Conservation (phyloP, 2,113 vertebrate genomes). For the Prochilodus magdalenae region DNA sequence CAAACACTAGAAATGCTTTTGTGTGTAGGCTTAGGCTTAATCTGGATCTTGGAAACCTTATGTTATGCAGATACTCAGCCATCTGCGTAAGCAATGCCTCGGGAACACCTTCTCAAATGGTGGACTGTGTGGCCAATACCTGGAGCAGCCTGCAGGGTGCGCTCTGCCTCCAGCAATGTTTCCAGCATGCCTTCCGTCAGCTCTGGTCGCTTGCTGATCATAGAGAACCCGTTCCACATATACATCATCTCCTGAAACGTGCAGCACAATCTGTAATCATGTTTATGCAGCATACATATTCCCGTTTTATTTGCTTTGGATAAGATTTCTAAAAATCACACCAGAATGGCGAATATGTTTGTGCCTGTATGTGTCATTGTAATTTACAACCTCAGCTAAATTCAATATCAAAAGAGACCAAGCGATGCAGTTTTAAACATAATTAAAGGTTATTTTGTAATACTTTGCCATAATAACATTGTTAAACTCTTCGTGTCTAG, state of each 20-base stretch:
- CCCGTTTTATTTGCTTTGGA: too few relatives aligned
- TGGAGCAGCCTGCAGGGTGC: constrained; percentile 68
- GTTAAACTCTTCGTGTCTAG: too few relatives aligned
- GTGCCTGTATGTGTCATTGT: too few relatives aligned
- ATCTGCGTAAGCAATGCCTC: neutral
- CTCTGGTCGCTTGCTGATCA: constrained; percentile 75
- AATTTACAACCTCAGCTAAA: too few relatives aligned
- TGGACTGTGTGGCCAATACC: constrained; percentile 61
- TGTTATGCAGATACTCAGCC: neutral
- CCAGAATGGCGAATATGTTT: too few relatives aligned
- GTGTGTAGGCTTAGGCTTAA: neutral
- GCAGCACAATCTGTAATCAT: neutral
- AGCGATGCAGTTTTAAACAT: too few relatives aligned
- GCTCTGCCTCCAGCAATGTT: constrained; percentile 76
- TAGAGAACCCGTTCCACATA: constrained; percentile 85
- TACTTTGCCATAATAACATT: too few relatives aligned
- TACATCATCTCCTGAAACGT: constrained; percentile 84
- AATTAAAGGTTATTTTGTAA: too few relatives aligned
- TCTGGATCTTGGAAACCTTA: neutral
- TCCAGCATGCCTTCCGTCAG: constrained; percentile 79
- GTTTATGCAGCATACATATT: neutral
- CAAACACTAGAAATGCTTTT: neutral
- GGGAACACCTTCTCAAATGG: neutral
- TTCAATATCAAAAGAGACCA: too few relatives aligned
- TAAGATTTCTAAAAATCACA: too few relatives aligned